phyloP scores from a whole-genome alignment of 2,113 vertebrate species.

The Nothocercus nigrocapillus region DNA sequence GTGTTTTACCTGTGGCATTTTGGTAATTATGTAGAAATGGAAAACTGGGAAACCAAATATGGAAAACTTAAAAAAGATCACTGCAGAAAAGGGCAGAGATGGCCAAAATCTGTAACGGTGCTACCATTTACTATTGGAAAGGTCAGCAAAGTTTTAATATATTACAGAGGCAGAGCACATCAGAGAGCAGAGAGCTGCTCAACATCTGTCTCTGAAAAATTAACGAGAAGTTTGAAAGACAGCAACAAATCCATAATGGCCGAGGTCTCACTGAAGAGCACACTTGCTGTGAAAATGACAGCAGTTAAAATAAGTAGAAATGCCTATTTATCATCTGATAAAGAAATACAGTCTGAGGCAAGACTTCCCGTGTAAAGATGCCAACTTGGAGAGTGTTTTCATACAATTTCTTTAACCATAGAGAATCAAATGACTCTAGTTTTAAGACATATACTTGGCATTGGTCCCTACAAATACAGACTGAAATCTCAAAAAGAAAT shows the following conservation, averaged over 20 bases:
- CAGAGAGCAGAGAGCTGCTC: not conserved
- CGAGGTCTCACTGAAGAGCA: not conserved
- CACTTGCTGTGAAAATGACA: not conserved
- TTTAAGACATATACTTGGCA: not conserved
- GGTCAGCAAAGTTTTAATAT: fast-evolving
- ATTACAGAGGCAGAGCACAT: not conserved
- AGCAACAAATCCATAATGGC: not conserved
- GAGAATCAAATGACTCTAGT: not conserved
- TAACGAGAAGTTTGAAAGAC: not conserved
- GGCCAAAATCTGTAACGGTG: not conserved
- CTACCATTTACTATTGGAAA: not conserved
- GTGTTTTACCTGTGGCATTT: not conserved
- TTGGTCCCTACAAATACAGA: not conserved
- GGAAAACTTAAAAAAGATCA: not conserved
- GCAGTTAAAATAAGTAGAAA: not conserved
- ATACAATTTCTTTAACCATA: not conserved
- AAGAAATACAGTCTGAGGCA: not conserved
- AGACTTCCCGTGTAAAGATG: not conserved
- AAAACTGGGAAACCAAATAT: not conserved
- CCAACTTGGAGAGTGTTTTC: not conserved
- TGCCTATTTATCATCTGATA: not conserved
- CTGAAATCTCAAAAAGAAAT: not conserved
- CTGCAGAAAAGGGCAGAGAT: not conserved
- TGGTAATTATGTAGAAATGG: not conserved
- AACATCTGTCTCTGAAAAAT: not conserved